phyloP scores from a whole-genome alignment of 2,113 vertebrate species.

The Tyrannus savana region DNA sequence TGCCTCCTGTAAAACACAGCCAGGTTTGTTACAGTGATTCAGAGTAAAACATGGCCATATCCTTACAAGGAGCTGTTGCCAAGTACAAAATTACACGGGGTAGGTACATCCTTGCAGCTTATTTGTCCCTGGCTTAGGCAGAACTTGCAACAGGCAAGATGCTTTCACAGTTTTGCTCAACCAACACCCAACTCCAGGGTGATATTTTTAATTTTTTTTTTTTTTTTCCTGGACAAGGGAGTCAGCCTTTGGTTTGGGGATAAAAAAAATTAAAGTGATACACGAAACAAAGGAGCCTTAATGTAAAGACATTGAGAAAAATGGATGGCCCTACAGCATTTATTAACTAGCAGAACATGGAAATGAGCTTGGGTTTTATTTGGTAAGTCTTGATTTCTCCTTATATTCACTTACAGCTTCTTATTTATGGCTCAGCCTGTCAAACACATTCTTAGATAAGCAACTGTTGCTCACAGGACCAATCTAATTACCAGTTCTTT shows the following conservation, averaged over 20 bases:
- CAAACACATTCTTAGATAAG: slow-evolving; percentile 50
- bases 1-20: not conserved
- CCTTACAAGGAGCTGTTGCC: not conserved
- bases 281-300: not conserved
- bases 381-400: slow-evolving; percentile 24
- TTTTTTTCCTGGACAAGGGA: not conserved
- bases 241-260: not conserved
- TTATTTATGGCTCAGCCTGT: slow-evolving; percentile 52
- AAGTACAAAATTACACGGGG: not conserved
- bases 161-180: not conserved
- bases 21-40: not conserved
- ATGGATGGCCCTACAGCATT: not conserved
- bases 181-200: not conserved
- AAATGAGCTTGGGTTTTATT: slow-evolving; percentile 1
- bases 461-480: slow-evolving; percentile 53
- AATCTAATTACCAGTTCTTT: slow-evolving; percentile 56
- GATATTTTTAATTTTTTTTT: not conserved
- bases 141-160: not conserved
- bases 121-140: not conserved
- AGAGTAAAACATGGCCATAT: not conserved
- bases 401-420: slow-evolving; percentile 19
- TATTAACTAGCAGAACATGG: not conserved
- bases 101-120: not conserved
- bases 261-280: not conserved
- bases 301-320: not conserved